These are phyloP conservation scores for Xerus inauris DNA, from an alignment of 2,113 vertebrate species.

Conservation along the genomic window DNA sequence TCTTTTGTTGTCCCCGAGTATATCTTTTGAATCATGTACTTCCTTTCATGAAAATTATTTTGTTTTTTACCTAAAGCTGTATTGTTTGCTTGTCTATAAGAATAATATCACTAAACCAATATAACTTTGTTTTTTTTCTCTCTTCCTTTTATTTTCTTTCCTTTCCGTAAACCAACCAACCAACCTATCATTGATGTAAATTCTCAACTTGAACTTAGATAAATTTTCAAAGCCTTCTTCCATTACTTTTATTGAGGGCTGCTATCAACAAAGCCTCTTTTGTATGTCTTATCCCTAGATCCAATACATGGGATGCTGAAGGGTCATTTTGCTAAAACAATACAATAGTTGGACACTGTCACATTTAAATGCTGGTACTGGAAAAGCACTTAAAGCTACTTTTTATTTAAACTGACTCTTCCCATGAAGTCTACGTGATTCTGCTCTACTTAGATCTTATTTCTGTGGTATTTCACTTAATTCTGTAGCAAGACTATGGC, in stretches of 20 bases:
- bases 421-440: too few species aligned
- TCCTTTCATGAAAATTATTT: background rate
- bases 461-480: too few species aligned
- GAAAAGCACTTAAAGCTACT: background rate
- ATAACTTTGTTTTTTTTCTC: background rate
- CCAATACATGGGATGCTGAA: background rate
- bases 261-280: background rate
- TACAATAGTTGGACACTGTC: background rate
- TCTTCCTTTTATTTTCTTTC: too few species aligned
- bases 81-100: background rate
- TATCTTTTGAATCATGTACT: background rate
- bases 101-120: background rate
- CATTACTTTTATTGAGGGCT: background rate
- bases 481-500: background rate
- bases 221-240: background rate
- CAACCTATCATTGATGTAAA: background rate
- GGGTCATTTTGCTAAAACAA: background rate
- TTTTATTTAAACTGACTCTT: background rate
- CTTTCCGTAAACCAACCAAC: too few species aligned
- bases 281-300: background rate
- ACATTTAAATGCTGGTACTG: background rate
- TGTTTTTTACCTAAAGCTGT: background rate
- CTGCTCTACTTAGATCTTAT: background rate
- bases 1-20: background rate
- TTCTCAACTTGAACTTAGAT: background rate